Percentiles rank a stretch among this genome's conserved stretches.
These are phyloP conservation scores for Leucosticte australis DNA, from an alignment of 2,113 vertebrate species.

Conservation along the genomic window DNA sequence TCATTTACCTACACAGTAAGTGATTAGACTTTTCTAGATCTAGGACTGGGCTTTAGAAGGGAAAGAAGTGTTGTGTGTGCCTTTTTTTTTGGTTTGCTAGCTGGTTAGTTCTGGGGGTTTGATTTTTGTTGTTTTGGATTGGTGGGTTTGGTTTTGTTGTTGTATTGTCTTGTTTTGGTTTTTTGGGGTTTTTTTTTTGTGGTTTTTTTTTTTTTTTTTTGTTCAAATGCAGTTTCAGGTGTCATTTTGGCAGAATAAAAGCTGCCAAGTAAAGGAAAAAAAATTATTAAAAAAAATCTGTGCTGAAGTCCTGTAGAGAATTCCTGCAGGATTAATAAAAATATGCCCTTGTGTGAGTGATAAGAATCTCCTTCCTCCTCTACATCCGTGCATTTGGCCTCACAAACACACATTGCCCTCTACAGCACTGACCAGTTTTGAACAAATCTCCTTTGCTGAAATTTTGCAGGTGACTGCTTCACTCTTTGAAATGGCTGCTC, in stretches of 20 bases:
- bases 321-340: neutral
- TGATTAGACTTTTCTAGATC: neutral
- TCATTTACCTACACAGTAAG: neutral
- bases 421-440: neutral
- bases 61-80: neutral
- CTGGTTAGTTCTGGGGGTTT: neutral
- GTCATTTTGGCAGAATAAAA: neutral
- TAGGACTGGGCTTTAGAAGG: neutral
- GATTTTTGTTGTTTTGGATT: neutral
- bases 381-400: neutral
- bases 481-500: neutral
- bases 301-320: neutral
- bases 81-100: neutral
- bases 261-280: neutral
- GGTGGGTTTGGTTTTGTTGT: neutral
- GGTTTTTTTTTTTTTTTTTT: neutral
- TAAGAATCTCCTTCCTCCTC: neutral
- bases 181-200: neutral
- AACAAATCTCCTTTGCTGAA: neutral
- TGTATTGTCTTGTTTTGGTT: neutral
- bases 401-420: neutral
- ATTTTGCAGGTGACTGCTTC: neutral
- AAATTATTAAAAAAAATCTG: neutral
- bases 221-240: neutral
- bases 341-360: too few species aligned